A percentile compares a stretch with the other conserved stretches of the same genome.
Conservation (phyloP, 2,113 vertebrate species). For the Spea multiplicata region DNA sequence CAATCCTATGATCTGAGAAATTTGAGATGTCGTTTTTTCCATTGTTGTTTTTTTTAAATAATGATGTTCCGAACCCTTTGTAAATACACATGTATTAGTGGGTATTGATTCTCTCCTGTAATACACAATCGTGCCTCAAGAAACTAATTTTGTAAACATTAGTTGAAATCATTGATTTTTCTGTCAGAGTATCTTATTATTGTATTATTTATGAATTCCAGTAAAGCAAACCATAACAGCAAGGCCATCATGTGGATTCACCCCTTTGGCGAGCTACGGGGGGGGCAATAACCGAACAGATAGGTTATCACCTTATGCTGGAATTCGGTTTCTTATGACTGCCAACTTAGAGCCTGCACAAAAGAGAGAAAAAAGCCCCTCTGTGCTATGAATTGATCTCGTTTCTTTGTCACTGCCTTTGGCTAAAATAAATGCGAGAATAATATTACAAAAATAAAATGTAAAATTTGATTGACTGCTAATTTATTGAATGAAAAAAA, state of each 20-base stretch:
- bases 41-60: too few species aligned
- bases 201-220: constrained; percentile 2
- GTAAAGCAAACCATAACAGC: background rate
- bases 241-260: background rate
- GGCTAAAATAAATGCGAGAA: background rate
- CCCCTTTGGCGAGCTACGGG: constrained; percentile 2
- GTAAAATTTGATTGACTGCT: constrained; percentile 5
- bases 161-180: background rate
- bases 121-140: background rate
- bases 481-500: constrained; percentile 11
- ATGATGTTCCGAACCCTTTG: too few species aligned
- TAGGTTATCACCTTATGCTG: constrained; percentile 4
- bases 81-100: too few species aligned
- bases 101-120: too few species aligned
- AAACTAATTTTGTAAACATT: background rate
- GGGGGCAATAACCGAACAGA: constrained; percentile 13
- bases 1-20: too few species aligned
- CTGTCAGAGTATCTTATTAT: background rate
- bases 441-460: constrained; percentile 1
- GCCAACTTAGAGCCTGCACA: background rate
- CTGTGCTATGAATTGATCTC: constrained; percentile 11
- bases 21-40: too few species aligned
- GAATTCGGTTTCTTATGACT: background rate
- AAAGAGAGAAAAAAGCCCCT: background rate
- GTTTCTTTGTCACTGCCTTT: background rate